Evolutionary conservation across 1,140 invertebrate species (phyloP).

Genomic region (Zaprionus africanus): DNA sequence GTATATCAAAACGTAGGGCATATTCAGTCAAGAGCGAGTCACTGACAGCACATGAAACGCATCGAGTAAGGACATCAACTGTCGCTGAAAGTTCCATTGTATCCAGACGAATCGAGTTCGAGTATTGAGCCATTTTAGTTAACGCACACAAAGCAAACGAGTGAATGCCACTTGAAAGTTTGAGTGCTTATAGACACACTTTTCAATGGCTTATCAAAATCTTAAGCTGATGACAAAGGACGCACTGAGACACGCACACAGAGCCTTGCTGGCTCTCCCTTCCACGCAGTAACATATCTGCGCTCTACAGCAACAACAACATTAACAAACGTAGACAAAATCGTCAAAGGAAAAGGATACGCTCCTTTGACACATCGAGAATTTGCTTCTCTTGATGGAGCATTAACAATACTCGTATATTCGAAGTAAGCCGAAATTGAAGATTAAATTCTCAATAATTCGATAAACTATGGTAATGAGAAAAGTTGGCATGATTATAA

Average conservation of each 20-base stretch:
- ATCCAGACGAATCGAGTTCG: slow-evolving; percentile 41
- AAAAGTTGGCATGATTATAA: too few relatives aligned
- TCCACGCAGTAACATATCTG: slow-evolving; percentile 17
- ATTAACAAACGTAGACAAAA: slow-evolving; percentile 62
- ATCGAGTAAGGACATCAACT: slow-evolving; percentile 58
- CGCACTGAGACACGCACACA: slow-evolving; percentile 5
- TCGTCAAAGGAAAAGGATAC: slow-evolving; percentile 3
- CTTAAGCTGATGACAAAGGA: slow-evolving; percentile 71
- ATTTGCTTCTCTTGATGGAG: slow-evolving; percentile 32
- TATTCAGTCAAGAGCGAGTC: slow-evolving; percentile 6
- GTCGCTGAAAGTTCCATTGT: slow-evolving; percentile 44
- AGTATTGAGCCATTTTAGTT: slow-evolving; percentile 71
- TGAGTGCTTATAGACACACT: slow-evolving; percentile 76
- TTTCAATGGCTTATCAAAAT: slow-evolving; percentile 79
- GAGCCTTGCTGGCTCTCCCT: neutral
- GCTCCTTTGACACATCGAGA: slow-evolving; percentile 1
- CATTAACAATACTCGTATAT: neutral
- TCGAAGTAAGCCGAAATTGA: neutral
- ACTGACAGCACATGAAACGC: slow-evolving; percentile 7
- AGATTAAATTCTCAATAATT: neutral
- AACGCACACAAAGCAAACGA: slow-evolving; percentile 54
- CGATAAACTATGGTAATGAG: too few relatives aligned
- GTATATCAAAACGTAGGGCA: slow-evolving; percentile 2
- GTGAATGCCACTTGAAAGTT: slow-evolving; percentile 62
- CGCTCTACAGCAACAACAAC: slow-evolving; percentile 26